These are phyloP conservation scores for Drosophila ustulata DNA, from an alignment of 2,888 invertebrate genomes.

Conservation along the genomic window DNA sequence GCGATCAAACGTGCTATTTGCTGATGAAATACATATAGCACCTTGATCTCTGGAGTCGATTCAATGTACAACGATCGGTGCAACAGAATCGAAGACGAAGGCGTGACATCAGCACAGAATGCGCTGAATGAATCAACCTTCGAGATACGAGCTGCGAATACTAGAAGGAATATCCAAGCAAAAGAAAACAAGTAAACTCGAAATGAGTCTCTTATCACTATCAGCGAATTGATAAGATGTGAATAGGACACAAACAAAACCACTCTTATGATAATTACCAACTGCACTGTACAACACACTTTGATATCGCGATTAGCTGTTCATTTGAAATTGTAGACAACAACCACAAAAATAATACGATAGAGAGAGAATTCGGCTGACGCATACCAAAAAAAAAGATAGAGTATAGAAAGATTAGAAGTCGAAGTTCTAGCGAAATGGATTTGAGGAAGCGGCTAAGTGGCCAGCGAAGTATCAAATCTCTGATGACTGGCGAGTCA, in stretches of 20 bases:
- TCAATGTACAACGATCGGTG: slow-evolving; percentile 11
- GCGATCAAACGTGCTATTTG: slow-evolving; percentile 26
- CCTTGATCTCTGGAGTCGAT: slow-evolving; percentile 29
- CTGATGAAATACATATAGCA: slow-evolving; percentile 16
- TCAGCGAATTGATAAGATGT: slow-evolving; percentile 36
- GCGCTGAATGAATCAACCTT: slow-evolving; percentile 31
- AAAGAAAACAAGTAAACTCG: slow-evolving; percentile 18
- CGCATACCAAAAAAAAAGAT: slow-evolving; percentile 16
- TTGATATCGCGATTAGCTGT: slow-evolving; percentile 45
- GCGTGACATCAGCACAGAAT: slow-evolving; percentile 21
- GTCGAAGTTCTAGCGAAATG: slow-evolving; percentile 58
- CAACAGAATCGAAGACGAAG: slow-evolving; percentile 5
- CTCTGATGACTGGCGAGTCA: slow-evolving; percentile 48
- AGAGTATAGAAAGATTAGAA: slow-evolving; percentile 37
- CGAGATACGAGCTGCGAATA: slow-evolving; percentile 6
- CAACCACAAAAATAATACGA: neutral
- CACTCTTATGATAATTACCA: slow-evolving; percentile 37
- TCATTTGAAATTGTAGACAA: slow-evolving; percentile 19
- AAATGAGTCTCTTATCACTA: slow-evolving; percentile 37
- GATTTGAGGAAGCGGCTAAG: slow-evolving; percentile 53
- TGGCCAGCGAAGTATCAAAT: slow-evolving; percentile 64
- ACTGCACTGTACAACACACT: slow-evolving; percentile 32
- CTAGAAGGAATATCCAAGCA: slow-evolving; percentile 23
- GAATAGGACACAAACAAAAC: neutral
- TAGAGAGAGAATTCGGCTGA: slow-evolving; percentile 21